Evolutionary conservation across 2,888 invertebrate genomes (phyloP).

Genomic region (Ormyrus pomaceus): DNA sequence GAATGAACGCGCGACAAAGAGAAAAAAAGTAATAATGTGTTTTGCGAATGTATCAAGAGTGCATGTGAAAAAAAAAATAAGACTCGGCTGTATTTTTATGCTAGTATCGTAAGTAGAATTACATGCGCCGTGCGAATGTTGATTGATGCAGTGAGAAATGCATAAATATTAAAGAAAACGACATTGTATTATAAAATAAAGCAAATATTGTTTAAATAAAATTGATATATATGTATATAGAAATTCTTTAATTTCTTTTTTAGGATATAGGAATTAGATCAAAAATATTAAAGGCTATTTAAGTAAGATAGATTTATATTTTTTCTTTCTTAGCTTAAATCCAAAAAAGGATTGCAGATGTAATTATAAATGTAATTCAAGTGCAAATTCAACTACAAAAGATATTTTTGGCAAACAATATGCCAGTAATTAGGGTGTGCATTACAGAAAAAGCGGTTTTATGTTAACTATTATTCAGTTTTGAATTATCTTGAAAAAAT

Average conservation of each 20-base stretch:
- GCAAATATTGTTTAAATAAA: slow-evolving; percentile 74
- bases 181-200: slow-evolving; percentile 72
- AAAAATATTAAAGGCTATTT: slow-evolving; percentile 20
- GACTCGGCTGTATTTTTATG: slow-evolving; percentile 69
- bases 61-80: slow-evolving; percentile 57
- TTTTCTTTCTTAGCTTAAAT: slow-evolving; percentile 32
- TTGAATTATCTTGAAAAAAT: slow-evolving; percentile 45
- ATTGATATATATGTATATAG: slow-evolving; percentile 54
- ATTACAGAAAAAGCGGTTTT: slow-evolving; percentile 51
- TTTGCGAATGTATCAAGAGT: slow-evolving; percentile 52
- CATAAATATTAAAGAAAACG: slow-evolving; percentile 64
- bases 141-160: slow-evolving; percentile 58
- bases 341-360: slow-evolving; percentile 43
- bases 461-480: slow-evolving; percentile 45
- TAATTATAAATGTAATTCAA: slow-evolving; percentile 49
- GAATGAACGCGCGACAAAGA: slow-evolving; percentile 39
- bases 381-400: slow-evolving; percentile 52
- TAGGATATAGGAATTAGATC: background rate
- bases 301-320: slow-evolving; percentile 50
- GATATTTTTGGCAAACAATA: slow-evolving; percentile 41
- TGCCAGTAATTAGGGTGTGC: slow-evolving; percentile 41
- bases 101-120: slow-evolving; percentile 62
- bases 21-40: slow-evolving; percentile 29
- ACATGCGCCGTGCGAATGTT: slow-evolving; percentile 61
- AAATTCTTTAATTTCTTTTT: slow-evolving; percentile 25